Base-by-base conservation (phyloP, 2,888 invertebrate genomes). In the Sepiola atlantica region DNA sequence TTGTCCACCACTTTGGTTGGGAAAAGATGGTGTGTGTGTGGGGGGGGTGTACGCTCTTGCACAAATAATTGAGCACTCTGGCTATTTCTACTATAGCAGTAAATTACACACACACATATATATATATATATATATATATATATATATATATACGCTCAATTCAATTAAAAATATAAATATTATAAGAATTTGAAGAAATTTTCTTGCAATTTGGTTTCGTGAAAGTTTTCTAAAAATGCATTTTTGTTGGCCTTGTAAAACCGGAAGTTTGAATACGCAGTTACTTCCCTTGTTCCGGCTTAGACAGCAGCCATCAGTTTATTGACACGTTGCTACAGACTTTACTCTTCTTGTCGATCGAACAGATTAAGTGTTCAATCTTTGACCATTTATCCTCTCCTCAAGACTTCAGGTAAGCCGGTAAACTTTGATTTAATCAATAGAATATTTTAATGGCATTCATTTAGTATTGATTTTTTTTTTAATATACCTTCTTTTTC, bases 251-350 rank as follows among this genome's bases (percentile, higher is more conserved):
- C n/a, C 1, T 32, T 32, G 16, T 14, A n/a, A 77, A 77, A 77
- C 77, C 77, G 77, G 77, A 77, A 77, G 77, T 77, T 45, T 45
- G 4, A 77, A 10, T n/a, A 0, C 32, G 77, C 32, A 77, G 16
- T 77, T 77, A n/a, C 77, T n/a, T 77, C 77, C 77, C 77, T 77
- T 77, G 45, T 2, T 2, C n/a, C 16, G 77, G 14, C 32, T 77
- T 12, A 77, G 14, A 16, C 0, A n/a, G 77, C 77, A 77, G 77
- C 77, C 77, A 77, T 77, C 77, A 77, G 77, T 77, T 77, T 77
- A 77, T 77, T 77, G 77, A 77, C 77, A 77, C 77, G 77, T 77
- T 77, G 77, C 77, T 77, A 77, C 77, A 14, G 77, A 77, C n/a
- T 77, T 45, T 45, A n/a, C n/a, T n/a, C n/a, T 16, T 57, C 21